Conservation (phyloP, 2,797 vertebrate genomes). For the Phataginus tetradactyla region DNA sequence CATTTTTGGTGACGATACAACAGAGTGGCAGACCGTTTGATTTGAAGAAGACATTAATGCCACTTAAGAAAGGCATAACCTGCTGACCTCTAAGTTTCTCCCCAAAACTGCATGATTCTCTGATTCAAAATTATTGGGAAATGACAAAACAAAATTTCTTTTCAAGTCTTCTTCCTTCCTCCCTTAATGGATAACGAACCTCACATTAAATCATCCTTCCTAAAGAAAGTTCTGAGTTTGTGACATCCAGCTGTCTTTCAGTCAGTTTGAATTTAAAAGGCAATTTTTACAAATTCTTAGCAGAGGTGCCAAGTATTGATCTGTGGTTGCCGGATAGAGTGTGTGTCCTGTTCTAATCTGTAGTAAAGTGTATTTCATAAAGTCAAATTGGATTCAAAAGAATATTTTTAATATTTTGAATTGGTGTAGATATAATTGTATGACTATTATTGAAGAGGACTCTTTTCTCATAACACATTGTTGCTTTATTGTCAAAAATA, state of each 20-base stretch:
- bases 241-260: not conserved
- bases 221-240: constrained; percentile 24
- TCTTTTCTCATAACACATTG: not conserved
- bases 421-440: not conserved
- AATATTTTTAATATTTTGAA: constrained; percentile 26
- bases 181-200: constrained; percentile 26
- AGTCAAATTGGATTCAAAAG: constrained; percentile 50
- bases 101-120: not conserved
- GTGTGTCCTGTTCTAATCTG: not conserved
- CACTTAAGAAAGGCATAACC: not conserved
- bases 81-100: not conserved
- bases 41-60: not conserved
- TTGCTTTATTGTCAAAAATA: constrained; percentile 13
- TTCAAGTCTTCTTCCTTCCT: constrained; percentile 33
- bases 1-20: not conserved
- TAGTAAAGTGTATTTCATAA: not conserved
- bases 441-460: not conserved
- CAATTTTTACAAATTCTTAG: constrained; percentile 43
- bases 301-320: constrained; percentile 53
- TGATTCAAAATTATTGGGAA: constrained; percentile 30
- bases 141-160: constrained; percentile 23
- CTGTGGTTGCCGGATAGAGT: not conserved
- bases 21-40: not conserved
- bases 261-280: constrained; percentile 47
- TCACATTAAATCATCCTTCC: constrained; percentile 39